A percentile compares a stretch with the other conserved stretches of the same genome.
These are phyloP conservation scores for Caenorhabditis inopinata DNA, from an alignment of 1,140 invertebrate genomes.

Conservation along the genomic window DNA sequence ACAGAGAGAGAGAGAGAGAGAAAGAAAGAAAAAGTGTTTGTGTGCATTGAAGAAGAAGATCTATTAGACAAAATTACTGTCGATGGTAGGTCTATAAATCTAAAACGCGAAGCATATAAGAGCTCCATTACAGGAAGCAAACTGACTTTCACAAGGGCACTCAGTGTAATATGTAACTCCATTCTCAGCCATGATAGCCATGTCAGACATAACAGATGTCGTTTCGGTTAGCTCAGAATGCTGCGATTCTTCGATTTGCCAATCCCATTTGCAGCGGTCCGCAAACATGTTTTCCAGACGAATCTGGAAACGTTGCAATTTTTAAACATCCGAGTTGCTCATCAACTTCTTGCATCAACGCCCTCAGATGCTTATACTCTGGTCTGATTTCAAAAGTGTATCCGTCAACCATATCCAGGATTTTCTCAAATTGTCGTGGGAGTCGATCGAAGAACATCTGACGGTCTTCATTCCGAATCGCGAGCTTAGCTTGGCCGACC, in stretches of 20 bases:
- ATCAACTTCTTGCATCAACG: too few relatives aligned
- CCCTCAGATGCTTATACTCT: slow-evolving; percentile 43
- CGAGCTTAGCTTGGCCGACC: slow-evolving; percentile 39
- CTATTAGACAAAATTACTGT: neutral
- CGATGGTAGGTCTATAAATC: neutral
- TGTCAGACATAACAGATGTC: slow-evolving; percentile 9
- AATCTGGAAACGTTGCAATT: neutral
- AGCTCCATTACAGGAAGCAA: too few relatives aligned
- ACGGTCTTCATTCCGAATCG: neutral
- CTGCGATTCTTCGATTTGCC: slow-evolving; percentile 13
- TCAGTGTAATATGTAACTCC: neutral
- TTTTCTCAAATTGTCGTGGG: slow-evolving; percentile 42
- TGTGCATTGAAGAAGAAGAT: neutral
- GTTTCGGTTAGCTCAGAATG: slow-evolving; percentile 13
- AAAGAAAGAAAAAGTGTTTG: too few relatives aligned
- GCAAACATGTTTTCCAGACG: neutral
- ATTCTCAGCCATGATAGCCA: neutral
- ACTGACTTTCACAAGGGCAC: neutral
- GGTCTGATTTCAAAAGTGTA: slow-evolving; percentile 34
- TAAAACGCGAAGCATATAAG: neutral
- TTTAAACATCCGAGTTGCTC: too few relatives aligned
- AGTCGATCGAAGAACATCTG: slow-evolving; percentile 41
- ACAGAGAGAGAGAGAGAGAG: too few relatives aligned
- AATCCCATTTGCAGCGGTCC: slow-evolving; percentile 11
- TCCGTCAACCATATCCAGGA: slow-evolving; percentile 45